Conservation (phyloP, 2,797 vertebrate genomes). For the Sebastes minor region DNA sequence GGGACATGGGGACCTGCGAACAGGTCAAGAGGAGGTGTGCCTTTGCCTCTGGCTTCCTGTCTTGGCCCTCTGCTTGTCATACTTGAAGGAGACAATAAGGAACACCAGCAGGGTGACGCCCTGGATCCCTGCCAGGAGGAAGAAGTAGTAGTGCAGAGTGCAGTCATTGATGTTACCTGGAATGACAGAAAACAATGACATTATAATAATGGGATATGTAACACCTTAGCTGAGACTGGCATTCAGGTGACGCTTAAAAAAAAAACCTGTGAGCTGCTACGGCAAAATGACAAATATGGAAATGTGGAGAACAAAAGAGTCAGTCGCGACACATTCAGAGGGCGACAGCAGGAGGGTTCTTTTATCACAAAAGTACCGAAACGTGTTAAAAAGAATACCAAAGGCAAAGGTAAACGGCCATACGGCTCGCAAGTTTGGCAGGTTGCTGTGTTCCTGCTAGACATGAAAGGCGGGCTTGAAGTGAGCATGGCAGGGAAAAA, state of each 20-base stretch:
- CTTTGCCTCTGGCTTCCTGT: slow-evolving; percentile 68
- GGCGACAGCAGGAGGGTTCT: slow-evolving; percentile 17
- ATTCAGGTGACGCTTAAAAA: neutral
- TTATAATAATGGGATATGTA: neutral
- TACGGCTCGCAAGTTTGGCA: slow-evolving; percentile 25
- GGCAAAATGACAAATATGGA: slow-evolving; percentile 23
- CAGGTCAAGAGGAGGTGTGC: slow-evolving; percentile 70
- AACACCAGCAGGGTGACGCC: slow-evolving; percentile 93
- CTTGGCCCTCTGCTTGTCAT: slow-evolving; percentile 85
- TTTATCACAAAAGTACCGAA: slow-evolving; percentile 30
- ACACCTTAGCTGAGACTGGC: neutral
- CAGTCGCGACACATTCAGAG: slow-evolving; percentile 8
- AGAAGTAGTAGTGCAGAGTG: slow-evolving; percentile 95
- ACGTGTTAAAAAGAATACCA: slow-evolving; percentile 33
- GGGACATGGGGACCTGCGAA: neutral
- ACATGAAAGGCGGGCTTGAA: slow-evolving; percentile 49
- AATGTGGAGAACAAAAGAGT: slow-evolving; percentile 35
- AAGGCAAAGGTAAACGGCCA: slow-evolving; percentile 54
- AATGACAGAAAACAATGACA: slow-evolving; percentile 18
- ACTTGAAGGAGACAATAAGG: slow-evolving; percentile 92
- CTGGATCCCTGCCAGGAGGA: slow-evolving; percentile 94
- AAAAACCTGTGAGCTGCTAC: slow-evolving; percentile 8
- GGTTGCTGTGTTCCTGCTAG: slow-evolving; percentile 21
- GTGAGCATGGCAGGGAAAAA: slow-evolving; percentile 23
- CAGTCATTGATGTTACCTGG: slow-evolving; percentile 97